These are phyloP conservation scores for Sinocyclocheilus anshuiensis DNA, from an alignment of 2,113 vertebrate genomes.

Conservation along the genomic window DNA sequence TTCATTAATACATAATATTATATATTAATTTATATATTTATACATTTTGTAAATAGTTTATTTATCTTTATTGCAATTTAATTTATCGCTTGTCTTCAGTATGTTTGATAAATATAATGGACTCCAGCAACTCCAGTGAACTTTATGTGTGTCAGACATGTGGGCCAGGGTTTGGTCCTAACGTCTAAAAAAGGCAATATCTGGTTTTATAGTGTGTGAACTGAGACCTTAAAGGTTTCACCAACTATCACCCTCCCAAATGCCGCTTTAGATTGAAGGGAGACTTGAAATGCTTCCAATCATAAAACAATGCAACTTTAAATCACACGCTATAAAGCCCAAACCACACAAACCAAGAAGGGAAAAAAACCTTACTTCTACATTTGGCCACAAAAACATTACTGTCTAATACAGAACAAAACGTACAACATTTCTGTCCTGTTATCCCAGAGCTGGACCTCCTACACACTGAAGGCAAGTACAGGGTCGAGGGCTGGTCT, in stretches of 20 bases:
- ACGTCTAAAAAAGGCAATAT: neutral
- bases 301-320: slow-evolving; percentile 13
- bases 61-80: neutral
- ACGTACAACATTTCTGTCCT: neutral
- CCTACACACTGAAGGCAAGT: neutral
- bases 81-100: neutral
- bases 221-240: slow-evolving; percentile 10
- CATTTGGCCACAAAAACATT: neutral
- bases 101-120: neutral
- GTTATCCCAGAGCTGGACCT: slow-evolving; percentile 2
- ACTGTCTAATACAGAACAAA: slow-evolving; percentile 6
- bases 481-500: neutral
- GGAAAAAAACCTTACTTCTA: neutral
- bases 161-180: slow-evolving; percentile 1
- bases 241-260: slow-evolving; percentile 18
- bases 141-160: neutral
- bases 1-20: neutral
- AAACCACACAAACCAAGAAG: slow-evolving; percentile 2
- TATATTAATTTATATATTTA: too few relatives aligned
- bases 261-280: slow-evolving; percentile 5
- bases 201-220: slow-evolving; percentile 34
- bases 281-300: neutral
- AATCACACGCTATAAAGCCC: slow-evolving; percentile 21
- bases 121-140: neutral
- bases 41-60: too few relatives aligned